Percentiles rank a stretch among this genome's conserved stretches.
Conservation (phyloP, 2,888 invertebrate species). For the Rotaria magnacalcarata region DNA sequence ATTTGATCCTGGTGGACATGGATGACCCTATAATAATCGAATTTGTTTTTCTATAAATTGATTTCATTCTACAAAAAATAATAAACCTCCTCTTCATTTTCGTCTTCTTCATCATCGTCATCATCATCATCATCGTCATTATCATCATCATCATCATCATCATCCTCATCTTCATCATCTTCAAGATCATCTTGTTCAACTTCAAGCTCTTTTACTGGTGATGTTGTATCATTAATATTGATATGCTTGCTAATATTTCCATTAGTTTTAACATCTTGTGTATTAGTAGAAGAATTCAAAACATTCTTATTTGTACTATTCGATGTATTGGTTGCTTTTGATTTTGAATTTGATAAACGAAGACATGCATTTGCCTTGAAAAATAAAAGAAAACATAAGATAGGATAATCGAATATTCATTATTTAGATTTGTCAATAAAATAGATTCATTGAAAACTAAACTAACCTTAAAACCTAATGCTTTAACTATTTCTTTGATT, state of each 20-base stretch:
- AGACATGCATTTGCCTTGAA: constrained; percentile 30
- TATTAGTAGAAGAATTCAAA: not conserved
- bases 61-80: too few species aligned
- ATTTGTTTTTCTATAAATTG: too few species aligned
- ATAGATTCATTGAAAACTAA: not conserved
- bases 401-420: too few species aligned
- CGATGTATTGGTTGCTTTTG: not conserved
- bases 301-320: not conserved
- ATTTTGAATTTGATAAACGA: constrained; percentile 34
- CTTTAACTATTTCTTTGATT: constrained; percentile 32
- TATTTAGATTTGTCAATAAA: not conserved
- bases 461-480: constrained; percentile 9
- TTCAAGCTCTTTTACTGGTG: not conserved
- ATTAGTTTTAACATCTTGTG: not conserved
- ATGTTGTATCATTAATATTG: not conserved
- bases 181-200: constrained; percentile 26
- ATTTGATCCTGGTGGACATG: not conserved
- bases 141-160: not conserved
- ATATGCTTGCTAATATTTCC: not conserved
- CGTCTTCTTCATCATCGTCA: not conserved
- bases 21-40: not conserved
- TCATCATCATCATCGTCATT: not conserved
- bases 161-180: not conserved
- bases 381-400: not conserved
- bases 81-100: not conserved